Evolutionary conservation across 2,888 invertebrate genomes (phyloP).

Genomic region (Latheticus oryzae): DNA sequence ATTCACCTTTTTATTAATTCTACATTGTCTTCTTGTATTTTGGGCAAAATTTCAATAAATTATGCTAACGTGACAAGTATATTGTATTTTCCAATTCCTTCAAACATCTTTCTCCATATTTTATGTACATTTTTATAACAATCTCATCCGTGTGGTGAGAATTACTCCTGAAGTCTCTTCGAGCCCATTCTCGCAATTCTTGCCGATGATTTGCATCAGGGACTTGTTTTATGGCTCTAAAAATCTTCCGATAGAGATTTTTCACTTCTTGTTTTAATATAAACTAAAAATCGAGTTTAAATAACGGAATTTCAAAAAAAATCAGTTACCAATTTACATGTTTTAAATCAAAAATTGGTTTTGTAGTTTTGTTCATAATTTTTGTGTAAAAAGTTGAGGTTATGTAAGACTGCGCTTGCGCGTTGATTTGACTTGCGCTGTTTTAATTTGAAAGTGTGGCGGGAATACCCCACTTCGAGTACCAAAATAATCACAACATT

Average conservation of each 20-base stretch:
- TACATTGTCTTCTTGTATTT: constrained; percentile 56
- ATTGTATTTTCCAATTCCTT: constrained; percentile 74
- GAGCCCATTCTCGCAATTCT: constrained; percentile 80
- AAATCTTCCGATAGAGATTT: constrained; percentile 79
- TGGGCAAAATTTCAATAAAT: constrained; percentile 19
- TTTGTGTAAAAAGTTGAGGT: constrained; percentile 2
- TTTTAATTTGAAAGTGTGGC: constrained; percentile 58
- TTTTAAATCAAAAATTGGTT: constrained; percentile 68
- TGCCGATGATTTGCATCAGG: constrained; percentile 72
- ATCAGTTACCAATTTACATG: constrained; percentile 67
- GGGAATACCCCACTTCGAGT: constrained; percentile 61
- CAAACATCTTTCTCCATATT: constrained; percentile 77
- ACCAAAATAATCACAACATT: constrained; percentile 63
- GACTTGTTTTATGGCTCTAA: constrained; percentile 75
- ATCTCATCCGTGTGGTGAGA: constrained; percentile 79
- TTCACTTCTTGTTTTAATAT: constrained; percentile 83
- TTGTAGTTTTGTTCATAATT: constrained; percentile 39
- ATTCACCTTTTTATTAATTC: constrained; percentile 74
- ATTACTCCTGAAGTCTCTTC: constrained; percentile 79
- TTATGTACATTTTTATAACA: constrained; percentile 77
- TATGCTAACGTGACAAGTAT: constrained; percentile 2
- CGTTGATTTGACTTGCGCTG: constrained; percentile 52
- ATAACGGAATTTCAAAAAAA: not conserved
- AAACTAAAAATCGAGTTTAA: constrained; percentile 70
- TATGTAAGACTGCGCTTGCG: constrained; percentile 44